Conservation (phyloP, 2,113 vertebrate genomes). For the Propithecus coquereli region DNA sequence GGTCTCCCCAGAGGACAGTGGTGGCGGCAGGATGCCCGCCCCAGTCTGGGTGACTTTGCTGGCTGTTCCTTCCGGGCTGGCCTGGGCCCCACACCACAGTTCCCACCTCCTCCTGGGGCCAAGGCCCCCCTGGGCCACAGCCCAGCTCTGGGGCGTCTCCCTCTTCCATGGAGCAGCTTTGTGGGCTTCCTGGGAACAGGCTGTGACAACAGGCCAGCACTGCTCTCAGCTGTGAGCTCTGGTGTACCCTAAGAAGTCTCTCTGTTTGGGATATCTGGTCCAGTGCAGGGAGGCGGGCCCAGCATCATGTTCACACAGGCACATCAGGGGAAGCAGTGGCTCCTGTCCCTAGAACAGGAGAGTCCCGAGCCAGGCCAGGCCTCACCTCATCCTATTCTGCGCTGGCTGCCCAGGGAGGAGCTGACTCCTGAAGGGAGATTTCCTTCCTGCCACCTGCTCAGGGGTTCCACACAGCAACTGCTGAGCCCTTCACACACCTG, state of each 20-base stretch:
- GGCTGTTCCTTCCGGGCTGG: fast-evolving
- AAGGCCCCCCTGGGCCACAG: fast-evolving
- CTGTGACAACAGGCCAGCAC: fast-evolving
- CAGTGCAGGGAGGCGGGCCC: not conserved
- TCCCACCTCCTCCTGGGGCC: too few relatives aligned
- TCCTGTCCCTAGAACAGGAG: not conserved
- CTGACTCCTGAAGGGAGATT: not conserved
- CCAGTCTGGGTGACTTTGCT: not conserved
- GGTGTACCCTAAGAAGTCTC: too few relatives aligned
- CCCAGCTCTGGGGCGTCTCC: too few relatives aligned
- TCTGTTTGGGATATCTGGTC: not conserved
- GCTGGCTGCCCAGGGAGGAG: not conserved
- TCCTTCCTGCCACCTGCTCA: fast-evolving
- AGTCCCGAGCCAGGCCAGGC: not conserved
- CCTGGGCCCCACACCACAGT: not conserved
- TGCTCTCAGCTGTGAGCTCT: not conserved
- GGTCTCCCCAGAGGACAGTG: fast-evolving
- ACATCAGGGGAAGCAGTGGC: not conserved
- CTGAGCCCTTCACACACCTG: too few relatives aligned
- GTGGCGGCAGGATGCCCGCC: not conserved
- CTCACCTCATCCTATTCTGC: not conserved
- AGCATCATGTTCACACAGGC: not conserved
- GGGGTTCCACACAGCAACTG: fast-evolving
- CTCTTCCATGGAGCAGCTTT: not conserved
- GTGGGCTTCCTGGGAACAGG: not conserved